A percentile compares a stretch with the other conserved stretches of the same genome.
Conservation (phyloP, 1,140 invertebrate species). For the Spodoptera litura region DNA sequence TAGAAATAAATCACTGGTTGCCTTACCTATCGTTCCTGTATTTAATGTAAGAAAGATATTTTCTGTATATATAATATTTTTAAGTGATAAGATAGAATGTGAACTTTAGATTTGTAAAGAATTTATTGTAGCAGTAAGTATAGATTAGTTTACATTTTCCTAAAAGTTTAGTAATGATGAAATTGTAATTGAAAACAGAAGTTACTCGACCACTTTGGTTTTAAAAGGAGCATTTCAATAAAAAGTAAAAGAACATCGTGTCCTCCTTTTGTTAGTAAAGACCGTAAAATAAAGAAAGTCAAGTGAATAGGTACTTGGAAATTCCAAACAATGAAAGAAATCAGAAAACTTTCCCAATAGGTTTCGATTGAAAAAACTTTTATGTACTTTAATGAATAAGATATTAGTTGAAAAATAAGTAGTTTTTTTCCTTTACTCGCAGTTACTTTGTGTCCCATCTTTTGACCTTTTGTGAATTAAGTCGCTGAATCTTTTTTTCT, state of each 20-base stretch:
- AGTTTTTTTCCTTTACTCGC: conserved; percentile 4
- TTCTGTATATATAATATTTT: too few species aligned
- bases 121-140: too few species aligned
- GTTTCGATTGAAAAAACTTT: conserved; percentile 21
- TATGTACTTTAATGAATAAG: conserved; percentile 27
- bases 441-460: conserved; percentile 10
- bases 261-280: not conserved
- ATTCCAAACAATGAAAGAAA: conserved; percentile 40
- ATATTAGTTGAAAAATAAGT: conserved; percentile 17
- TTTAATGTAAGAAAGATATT: not conserved
- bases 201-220: too few species aligned
- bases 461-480: not conserved
- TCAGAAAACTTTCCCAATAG: conserved; percentile 41
- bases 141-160: too few species aligned
- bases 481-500: not conserved
- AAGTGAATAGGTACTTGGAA: conserved; percentile 4
- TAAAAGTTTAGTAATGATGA: too few species aligned
- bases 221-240: too few species aligned
- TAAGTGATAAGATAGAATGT: too few species aligned
- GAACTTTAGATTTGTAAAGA: too few species aligned
- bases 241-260: too few species aligned
- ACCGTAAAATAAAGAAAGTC: conserved; percentile 9
- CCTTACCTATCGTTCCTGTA: not conserved
- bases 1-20: conserved; percentile 13
- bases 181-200: too few species aligned